Evolutionary conservation across 2,797 vertebrate species (phyloP), one percentile per base, ranked within the genome.

Genomic region (Melanotaenia trifasciata): DNA sequence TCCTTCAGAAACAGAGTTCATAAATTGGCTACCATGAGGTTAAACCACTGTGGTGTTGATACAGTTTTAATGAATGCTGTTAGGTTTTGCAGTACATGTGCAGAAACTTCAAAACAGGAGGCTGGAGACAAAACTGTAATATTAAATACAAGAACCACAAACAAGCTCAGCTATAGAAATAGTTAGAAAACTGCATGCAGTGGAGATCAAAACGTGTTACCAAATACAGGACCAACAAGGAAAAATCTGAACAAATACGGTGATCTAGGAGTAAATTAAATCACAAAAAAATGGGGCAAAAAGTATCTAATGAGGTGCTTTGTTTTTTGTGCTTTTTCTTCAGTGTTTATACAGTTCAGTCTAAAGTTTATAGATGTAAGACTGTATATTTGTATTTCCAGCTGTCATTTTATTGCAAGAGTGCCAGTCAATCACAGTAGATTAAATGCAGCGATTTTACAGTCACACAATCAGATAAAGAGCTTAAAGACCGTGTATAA

Each of bases 401-500:
- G 18, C 38, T 64, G 40, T 12, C n/a, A 38, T 70, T 79, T 71
- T 33, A 45, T 62, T 18, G 50, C 3, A 12, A 69, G 16, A 18
- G 2, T 28, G 18, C 22, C 59, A 70, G 32, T 67, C 45, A 71
- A 13, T 84, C 47, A 67, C 71, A 58, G 62, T 12, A 59, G 81
- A 76, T 26, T 26, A 26, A 62, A 47, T 36, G 45, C 16, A 66
- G 24, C 69, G 57, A 70, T 80, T 28, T 35, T 70, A 16, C 33
- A 36, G n/a, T 69, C 30, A 60, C 32, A 30, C 50, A 71, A 58
- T 54, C 61, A 68, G 60, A 76, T 70, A 67, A 22, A 71, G 62
- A 58, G 65, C 64, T 75, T 70, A 85, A 87, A 83, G 47, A 71
- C 64, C 70, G 70, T 76, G 65, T 79, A 70, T 87, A 71, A 89